These are phyloP conservation scores for Platyrinchus mystaceus DNA, from an alignment of 2,797 vertebrate species.

Conservation along the genomic window DNA sequence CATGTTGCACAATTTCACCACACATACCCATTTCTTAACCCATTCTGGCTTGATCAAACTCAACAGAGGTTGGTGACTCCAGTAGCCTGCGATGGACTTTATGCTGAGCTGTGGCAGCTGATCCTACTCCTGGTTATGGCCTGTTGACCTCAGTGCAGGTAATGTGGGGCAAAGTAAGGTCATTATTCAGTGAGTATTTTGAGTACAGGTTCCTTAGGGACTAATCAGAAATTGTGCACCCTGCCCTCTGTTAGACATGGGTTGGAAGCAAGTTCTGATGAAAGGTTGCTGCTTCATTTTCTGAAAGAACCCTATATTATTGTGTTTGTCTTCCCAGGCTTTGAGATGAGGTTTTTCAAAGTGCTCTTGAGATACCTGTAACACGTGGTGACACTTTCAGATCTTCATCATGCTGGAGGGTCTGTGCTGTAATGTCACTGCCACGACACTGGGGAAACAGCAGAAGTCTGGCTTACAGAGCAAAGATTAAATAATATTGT, in stretches of 20 bases:
- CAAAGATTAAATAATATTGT: not conserved
- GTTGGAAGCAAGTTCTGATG: not conserved
- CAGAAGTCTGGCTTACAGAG: not conserved
- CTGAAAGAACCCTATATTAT: not conserved
- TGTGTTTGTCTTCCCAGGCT: not conserved
- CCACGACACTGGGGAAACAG: not conserved
- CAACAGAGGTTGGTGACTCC: not conserved
- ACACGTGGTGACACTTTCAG: not conserved
- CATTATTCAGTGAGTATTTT: not conserved
- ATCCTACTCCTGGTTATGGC: not conserved
- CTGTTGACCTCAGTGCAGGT: not conserved
- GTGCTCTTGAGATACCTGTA: not conserved
- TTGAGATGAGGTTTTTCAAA: not conserved
- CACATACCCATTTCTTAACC: conserved; percentile 23
- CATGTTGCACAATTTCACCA: not conserved
- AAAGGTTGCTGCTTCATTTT: not conserved
- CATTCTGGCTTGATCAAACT: not conserved
- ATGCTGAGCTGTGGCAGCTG: not conserved
- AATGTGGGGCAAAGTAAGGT: accelerated
- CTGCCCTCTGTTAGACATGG: accelerated
- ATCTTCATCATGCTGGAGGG: not conserved
- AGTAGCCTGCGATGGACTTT: accelerated
- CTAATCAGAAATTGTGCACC: not conserved
- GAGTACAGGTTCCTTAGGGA: not conserved
- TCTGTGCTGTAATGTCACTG: accelerated